Evolutionary conservation across 2,113 vertebrate species (phyloP), one percentile per base, ranked within the genome.

Genomic region (Condylura cristata): DNA sequence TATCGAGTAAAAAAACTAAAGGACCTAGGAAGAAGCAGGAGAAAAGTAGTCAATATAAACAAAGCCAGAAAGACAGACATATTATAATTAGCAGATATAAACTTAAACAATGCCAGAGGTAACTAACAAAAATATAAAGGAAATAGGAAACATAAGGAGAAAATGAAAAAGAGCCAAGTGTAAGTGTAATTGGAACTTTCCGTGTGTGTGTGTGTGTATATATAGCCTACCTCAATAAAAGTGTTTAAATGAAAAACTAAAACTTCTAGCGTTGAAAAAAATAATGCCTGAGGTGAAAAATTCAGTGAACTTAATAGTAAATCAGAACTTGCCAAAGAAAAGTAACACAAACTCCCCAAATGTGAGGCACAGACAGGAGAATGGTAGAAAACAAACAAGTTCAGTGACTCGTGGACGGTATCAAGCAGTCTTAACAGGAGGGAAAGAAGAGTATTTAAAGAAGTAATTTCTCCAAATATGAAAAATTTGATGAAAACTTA

Each of bases 281-380:
- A 34, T 71, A 65, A 86, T 76, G 61, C 48, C 41, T 61, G 22
- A 82, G 76, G 44, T 86, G 74, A 89, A 91, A 48, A 82, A 66
- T 58, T 78, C 10, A 53, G 0, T 51, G 46, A n/a, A 60, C 48
- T 79, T 60, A 86, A 74, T 2, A 90, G 83, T 26, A 61, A 53
- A 26, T 80, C 28, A 89, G 79, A 92, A 92, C 80, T 48, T 86
- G 14, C 5, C 58, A n/a, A 63, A 82, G n/a, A 46, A 70, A 89
- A 76, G 30, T 17, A 70, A n/a, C 81, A 53, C 41, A 66, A 76
- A 74, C 30, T 58, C 48, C 41, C 39, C 28, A 93, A 37, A 32
- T 82, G 32, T 82, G 70, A 70, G 88, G 32, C 32, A 63, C n/a
- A 58, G 39, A 76, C 58, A 91, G 9, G 61, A 82, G 65, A 78